These are phyloP conservation scores for Petrocephalus schoutedeni DNA, from an alignment of 2,797 vertebrate genomes.

Conservation along the genomic window DNA sequence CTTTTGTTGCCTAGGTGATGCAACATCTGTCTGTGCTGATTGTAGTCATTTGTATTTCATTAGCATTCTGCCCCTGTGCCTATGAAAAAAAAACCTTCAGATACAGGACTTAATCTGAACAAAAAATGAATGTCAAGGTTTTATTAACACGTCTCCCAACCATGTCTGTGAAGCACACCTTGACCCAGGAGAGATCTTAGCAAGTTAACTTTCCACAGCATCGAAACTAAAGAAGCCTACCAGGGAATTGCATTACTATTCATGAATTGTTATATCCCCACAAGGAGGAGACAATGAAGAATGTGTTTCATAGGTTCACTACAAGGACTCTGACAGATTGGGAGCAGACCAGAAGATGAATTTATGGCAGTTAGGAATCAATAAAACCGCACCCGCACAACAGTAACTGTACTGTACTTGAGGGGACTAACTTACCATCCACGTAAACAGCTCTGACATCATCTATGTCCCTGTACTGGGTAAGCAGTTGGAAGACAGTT, in stretches of 20 bases:
- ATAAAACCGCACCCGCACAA: neutral
- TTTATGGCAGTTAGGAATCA: neutral
- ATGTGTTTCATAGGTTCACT: neutral
- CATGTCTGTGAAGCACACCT: neutral
- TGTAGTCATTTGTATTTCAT: conserved; percentile 1
- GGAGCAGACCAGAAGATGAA: neutral
- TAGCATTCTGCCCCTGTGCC: neutral
- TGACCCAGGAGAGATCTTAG: neutral
- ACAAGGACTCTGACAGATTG: neutral
- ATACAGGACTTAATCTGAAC: neutral
- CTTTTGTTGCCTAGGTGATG: neutral
- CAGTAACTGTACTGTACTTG: neutral
- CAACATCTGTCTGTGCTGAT: neutral
- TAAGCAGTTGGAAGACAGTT: neutral
- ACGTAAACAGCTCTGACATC: neutral
- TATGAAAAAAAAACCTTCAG: neutral
- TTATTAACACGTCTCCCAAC: neutral
- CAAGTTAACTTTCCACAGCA: neutral
- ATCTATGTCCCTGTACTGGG: neutral
- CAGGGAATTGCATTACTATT: conserved; percentile 2
- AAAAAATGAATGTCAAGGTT: neutral
- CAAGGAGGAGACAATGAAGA: neutral
- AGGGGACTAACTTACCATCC: neutral
- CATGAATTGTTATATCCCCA: conserved; percentile 4
- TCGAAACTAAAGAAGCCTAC: neutral